These are phyloP conservation scores for Strigamia maritima DNA, from an alignment of 2,888 invertebrate genomes.

Conservation along the genomic window DNA sequence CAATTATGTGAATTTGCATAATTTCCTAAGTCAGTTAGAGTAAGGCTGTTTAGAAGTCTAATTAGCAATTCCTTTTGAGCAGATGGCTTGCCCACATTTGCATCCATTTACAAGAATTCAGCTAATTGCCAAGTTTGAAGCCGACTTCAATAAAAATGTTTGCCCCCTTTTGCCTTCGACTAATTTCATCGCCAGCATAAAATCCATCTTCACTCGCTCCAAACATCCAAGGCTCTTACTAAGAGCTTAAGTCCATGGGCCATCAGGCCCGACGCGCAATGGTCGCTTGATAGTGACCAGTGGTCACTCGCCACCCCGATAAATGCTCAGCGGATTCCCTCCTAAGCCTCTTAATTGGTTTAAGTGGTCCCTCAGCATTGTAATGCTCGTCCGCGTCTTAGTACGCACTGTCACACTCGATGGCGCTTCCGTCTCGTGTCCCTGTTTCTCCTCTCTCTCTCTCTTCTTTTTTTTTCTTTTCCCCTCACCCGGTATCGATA, in stretches of 20 bases:
- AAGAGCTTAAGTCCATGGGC: constrained; percentile 11
- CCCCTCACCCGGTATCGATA: not conserved
- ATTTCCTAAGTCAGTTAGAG: constrained; percentile 41
- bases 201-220: not conserved
- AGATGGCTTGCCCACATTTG: constrained; percentile 40
- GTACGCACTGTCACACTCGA: constrained; percentile 29
- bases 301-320: constrained; percentile 33
- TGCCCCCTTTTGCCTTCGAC: constrained; percentile 4
- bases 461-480: not conserved
- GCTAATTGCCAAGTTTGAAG: constrained; percentile 39
- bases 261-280: constrained; percentile 4
- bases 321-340: constrained; percentile 20
- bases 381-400: constrained; percentile 16
- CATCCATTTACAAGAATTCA: constrained; percentile 40
- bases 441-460: not conserved
- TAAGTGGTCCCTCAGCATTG: constrained; percentile 37
- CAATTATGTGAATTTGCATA: constrained; percentile 40
- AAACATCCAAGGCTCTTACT: not conserved
- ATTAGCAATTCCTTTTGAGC: constrained; percentile 41
- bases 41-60: constrained; percentile 40
- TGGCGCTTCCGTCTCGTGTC: constrained; percentile 10
- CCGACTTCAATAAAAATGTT: not conserved
- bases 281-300: constrained; percentile 14
- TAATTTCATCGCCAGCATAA: not conserved
- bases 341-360: constrained; percentile 39